These are phyloP conservation scores for Gadopsis bispinosus DNA, from an alignment of 2,797 vertebrate species.

Conservation along the genomic window DNA sequence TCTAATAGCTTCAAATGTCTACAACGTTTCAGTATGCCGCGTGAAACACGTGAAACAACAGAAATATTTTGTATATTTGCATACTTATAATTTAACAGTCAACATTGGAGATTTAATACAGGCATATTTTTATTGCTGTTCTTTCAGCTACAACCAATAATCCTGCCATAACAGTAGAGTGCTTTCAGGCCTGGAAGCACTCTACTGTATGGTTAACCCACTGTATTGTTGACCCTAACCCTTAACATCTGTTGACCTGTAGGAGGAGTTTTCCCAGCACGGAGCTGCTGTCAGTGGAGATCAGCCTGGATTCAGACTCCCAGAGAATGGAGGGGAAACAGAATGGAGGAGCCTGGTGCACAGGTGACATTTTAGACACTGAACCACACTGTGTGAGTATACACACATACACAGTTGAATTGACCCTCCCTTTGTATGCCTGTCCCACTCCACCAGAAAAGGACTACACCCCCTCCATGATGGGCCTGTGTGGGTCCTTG, in stretches of 20 bases:
- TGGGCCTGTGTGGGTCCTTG: conserved; percentile 96
- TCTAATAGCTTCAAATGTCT: background rate
- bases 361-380: conserved; percentile 79
- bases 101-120: background rate
- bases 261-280: conserved; percentile 95
- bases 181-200: background rate
- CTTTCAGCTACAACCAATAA: background rate
- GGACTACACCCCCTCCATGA: conserved; percentile 95
- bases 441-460: conserved; percentile 84
- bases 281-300: conserved; percentile 93
- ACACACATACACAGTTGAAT: background rate
- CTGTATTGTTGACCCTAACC: background rate
- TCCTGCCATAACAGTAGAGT: no score
- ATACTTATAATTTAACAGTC: background rate
- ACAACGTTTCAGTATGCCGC: background rate
- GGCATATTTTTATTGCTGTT: background rate
- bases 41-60: background rate
- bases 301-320: conserved; percentile 93
- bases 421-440: conserved; percentile 12
- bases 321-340: conserved; percentile 89
- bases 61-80: background rate
- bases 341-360: conserved; percentile 92
- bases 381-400: background rate
- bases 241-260: conserved; percentile 26
- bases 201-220: background rate